A percentile compares a stretch with the other conserved stretches of the same genome.
These are phyloP conservation scores for Diadumene lineata DNA, from an alignment of 92 coral and sea anemone genomes.

Conservation along the genomic window DNA sequence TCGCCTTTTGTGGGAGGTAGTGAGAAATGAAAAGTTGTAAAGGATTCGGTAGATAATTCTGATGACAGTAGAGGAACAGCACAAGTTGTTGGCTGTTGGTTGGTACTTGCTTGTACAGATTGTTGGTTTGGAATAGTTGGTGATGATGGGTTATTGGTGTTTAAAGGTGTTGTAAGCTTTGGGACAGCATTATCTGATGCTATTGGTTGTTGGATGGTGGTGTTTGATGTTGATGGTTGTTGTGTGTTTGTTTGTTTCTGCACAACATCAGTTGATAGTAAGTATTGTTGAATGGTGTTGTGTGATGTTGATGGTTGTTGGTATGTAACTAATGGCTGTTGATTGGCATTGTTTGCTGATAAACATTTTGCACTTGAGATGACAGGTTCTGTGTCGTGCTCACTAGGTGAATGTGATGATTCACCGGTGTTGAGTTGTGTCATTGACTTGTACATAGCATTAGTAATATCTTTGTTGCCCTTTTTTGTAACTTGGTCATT, in stretches of 20 bases:
- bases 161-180: neutral
- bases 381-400: neutral
- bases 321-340: neutral
- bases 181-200: too few species aligned
- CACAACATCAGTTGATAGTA: too few species aligned
- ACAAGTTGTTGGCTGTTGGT: neutral
- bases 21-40: slow-evolving; percentile 77
- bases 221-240: neutral
- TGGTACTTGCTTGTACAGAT: slow-evolving; percentile 9
- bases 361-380: neutral
- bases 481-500: too few species aligned
- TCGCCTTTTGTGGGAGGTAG: slow-evolving; percentile 58
- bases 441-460: slow-evolving; percentile 10
- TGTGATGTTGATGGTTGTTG: neutral
- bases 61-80: slow-evolving; percentile 50
- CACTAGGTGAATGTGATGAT: neutral
- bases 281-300: neutral
- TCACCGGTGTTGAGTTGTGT: slow-evolving; percentile 12
- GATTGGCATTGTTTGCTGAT: neutral
- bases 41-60: slow-evolving; percentile 77
- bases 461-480: neutral
- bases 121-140: neutral
- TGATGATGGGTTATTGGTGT: neutral
- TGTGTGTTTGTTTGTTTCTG: neutral
- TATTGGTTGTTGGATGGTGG: neutral